Percentiles rank a stretch among this genome's conserved stretches.
Conservation (phyloP, 2,888 invertebrate species). For the Cryptosula pallasiana region DNA sequence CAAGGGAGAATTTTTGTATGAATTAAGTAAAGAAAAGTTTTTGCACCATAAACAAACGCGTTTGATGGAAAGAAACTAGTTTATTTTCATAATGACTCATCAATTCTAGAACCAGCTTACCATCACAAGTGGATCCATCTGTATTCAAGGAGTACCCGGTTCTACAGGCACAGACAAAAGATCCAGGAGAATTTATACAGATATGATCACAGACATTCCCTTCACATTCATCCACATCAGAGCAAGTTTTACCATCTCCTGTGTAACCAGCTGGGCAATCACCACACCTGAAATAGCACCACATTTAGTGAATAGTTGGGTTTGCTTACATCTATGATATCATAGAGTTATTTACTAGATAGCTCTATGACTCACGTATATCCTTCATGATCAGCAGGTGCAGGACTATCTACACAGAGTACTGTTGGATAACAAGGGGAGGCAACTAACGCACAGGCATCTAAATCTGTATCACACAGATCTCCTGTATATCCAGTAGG, state of each 20-base stretch:
- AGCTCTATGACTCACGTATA: constrained; percentile 13
- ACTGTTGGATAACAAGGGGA: constrained; percentile 16
- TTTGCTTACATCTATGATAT: too few species aligned
- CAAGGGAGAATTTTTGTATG: too few species aligned
- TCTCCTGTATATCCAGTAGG: constrained; percentile 17
- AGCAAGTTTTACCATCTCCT: constrained; percentile 18
- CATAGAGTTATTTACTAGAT: neutral
- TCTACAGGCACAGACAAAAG: constrained; percentile 7
- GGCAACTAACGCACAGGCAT: constrained; percentile 12
- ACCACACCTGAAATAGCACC: constrained; percentile 1
- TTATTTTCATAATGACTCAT: too few species aligned
- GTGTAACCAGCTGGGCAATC: constrained; percentile 22
- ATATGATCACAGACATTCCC: neutral
- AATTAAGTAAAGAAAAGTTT: too few species aligned
- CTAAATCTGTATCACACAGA: constrained; percentile 19
- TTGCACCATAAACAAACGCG: too few species aligned
- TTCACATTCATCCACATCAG: constrained; percentile 6
- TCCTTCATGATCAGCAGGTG: constrained; percentile 4
- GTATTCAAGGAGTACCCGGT: neutral
- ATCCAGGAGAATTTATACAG: constrained; percentile 22
- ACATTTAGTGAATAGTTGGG: neutral
- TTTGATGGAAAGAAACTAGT: too few species aligned
- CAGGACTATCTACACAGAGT: constrained; percentile 13
- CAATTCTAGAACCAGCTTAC: neutral
- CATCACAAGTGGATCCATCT: constrained; percentile 10